Base-by-base conservation (phyloP, 2,797 vertebrate genomes). In the Rhynchotus rufescens region DNA sequence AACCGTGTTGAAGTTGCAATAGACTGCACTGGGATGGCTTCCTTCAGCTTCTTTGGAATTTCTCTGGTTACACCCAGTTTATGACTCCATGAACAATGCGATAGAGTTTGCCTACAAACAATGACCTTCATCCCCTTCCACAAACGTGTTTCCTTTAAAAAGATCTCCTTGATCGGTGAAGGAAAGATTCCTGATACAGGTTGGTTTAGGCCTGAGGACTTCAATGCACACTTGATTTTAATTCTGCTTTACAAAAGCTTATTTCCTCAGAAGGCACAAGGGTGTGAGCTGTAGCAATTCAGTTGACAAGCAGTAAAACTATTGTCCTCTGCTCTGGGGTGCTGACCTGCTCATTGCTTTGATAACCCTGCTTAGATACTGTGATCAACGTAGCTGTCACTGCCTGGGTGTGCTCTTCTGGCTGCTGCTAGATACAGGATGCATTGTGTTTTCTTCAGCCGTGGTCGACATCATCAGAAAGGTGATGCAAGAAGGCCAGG, bases 301-400 rank as follows among this genome's bases (percentile, higher is more conserved):
- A 83, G 52, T 60, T 87, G 87, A 76, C 73, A 75, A 79, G 86
- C 69, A 69, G 42, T 89, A 81, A 80, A 79, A 34, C 51, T 82
- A n/a, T 80, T 95, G 86, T 95, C 92, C 51, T 72, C 11, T 72
- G 52, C 56, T 44, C 5, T 28, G 69, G 82, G 60, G 93, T 40
- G 42, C 80, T 85, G 75, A 85, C 42, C 34, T 56, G 13, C 62
- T 34, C 25, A 40, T 30, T 92, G 65, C 79, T 71, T 2, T 59
- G 51, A 68, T 85, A 76, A 69, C 56, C n/a, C 68, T 61, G 49
- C 71, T 60, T 45, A 83, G 67, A 69, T 40, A 52, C n/a, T 66
- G 74, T 60, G 47, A 47, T 44, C 49, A 75, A 47, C 34, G 52
- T 22, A 67, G 71, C 89, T 90, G 59, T 81, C 64, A 69, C 19